phyloP scores from a whole-genome alignment of 2,888 invertebrate species.

The Dolichopus griseipennis region DNA sequence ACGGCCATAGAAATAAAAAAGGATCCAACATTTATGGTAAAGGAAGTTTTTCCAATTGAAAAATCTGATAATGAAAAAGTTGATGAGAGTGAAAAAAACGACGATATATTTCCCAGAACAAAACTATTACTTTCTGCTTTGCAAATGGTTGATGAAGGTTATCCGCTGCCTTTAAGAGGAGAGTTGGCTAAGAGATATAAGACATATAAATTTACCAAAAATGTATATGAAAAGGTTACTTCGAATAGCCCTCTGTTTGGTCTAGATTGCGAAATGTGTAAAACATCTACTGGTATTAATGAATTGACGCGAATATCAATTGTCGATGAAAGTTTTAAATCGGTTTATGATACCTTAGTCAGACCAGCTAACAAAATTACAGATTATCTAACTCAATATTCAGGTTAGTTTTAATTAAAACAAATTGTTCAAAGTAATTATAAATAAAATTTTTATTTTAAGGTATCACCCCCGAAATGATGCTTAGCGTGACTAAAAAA shows the following conservation, averaged over 20 bases:
- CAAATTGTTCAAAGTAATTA: too few relatives aligned
- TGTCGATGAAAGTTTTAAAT: conserved; percentile 71
- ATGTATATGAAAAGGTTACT: conserved; percentile 64
- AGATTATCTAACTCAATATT: conserved; percentile 77
- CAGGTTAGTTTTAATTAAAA: conserved; percentile 49
- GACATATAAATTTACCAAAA: conserved; percentile 66
- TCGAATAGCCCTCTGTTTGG: conserved; percentile 80
- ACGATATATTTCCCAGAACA: conserved; percentile 69
- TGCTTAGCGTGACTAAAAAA: conserved; percentile 64
- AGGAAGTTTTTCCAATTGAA: conserved; percentile 59
- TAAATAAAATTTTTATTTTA: background rate
- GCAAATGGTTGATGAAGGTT: conserved; percentile 80
- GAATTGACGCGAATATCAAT: conserved; percentile 83
- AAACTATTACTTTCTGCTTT: conserved; percentile 70
- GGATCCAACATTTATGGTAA: conserved; percentile 61
- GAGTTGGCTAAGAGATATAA: conserved; percentile 51
- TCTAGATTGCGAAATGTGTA: conserved; percentile 92
- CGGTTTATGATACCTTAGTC: conserved; percentile 77
- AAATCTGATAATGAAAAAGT: conserved; percentile 8
- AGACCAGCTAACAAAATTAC: conserved; percentile 73
- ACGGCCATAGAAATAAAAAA: conserved; percentile 59
- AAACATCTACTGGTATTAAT: conserved; percentile 56
- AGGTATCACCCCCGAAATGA: conserved; percentile 60
- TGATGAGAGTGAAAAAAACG: conserved; percentile 20
- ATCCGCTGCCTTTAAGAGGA: conserved; percentile 69